Base-by-base conservation (phyloP, 1,140 invertebrate species). In the Littorina saxatilis region DNA sequence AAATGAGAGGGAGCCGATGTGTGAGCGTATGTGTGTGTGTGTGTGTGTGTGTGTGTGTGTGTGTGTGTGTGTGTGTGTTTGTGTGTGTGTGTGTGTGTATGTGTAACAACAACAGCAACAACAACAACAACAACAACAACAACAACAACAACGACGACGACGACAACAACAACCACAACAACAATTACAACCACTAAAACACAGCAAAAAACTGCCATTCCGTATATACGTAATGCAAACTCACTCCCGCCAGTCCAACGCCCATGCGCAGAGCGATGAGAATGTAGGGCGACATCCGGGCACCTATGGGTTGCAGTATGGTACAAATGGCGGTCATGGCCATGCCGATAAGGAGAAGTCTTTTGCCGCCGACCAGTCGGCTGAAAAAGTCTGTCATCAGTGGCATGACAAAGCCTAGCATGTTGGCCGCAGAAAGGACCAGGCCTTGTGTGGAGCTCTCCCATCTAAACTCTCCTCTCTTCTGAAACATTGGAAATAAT, bases 391-490 rank as follows among this genome's bases (percentile, higher is more conserved):
- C 76, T 23, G 35, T 35, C 55, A 66, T 32, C 58, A 63, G 32
- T 15, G 76, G 76, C 15, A 20, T n/a, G 32, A 78, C 20, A 15
- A 78, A 78, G n/a, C 20, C 3, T n/a, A 78, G 55, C 29, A 78
- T 37, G 1, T 20, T 37, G 39, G 9, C 20, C 7, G 76, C 20
- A 9, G 76, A 78, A 35, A 78, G 58, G 4, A 78, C n/a, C 35
- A 78, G 58, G 29, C 76, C 55, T 35, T 78, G 76, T 7, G 43
- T n/a, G 3, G 76, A 78, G 17, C 76, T 78, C 4, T 78, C 76
- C 76, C 76, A 78, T 3, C 66, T 23, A 17, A 78, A 78, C 40
- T 78, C 76, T 37, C 74, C 29, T 4, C 43, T 47, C 4, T 3
- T 27, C 55, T 58, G 55, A 58, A 27, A 58, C 4, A 58, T 4